Conservation (phyloP, 1,140 invertebrate genomes). For the Drosophila lowei region DNA sequence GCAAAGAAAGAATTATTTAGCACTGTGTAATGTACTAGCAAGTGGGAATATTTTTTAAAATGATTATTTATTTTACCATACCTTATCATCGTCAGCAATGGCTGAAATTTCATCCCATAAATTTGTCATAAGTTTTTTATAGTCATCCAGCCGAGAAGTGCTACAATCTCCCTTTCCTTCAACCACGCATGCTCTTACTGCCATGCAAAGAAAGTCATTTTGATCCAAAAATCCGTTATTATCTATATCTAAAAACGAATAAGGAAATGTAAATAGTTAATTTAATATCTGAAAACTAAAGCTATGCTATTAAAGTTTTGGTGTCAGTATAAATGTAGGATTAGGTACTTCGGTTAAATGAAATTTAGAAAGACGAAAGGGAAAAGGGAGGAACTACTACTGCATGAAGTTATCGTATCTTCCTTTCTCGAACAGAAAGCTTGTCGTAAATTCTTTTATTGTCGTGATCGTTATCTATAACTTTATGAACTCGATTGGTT, state of each 20-base stretch:
- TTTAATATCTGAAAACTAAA: background rate
- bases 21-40: too few species aligned
- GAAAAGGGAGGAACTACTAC: too few species aligned
- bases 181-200: slow-evolving; percentile 90
- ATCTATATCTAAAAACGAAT: slow-evolving; percentile 87
- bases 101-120: slow-evolving; percentile 93
- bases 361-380: too few species aligned
- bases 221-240: slow-evolving; percentile 92
- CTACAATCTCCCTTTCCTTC: slow-evolving; percentile 92
- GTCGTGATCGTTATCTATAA: too few species aligned
- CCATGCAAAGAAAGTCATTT: slow-evolving; percentile 92
- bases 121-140: slow-evolving; percentile 91
- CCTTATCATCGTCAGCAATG: slow-evolving; percentile 93
- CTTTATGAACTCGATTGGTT: too few species aligned
- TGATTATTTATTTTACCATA: slow-evolving; percentile 67
- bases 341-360: too few species aligned
- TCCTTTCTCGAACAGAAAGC: too few species aligned
- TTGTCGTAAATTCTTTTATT: too few species aligned
- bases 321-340: too few species aligned
- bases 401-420: too few species aligned
- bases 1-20: too few species aligned
- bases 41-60: too few species aligned
- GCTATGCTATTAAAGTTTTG: background rate
- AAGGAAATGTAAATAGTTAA: background rate
- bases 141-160: slow-evolving; percentile 87